phyloP scores from a whole-genome alignment of 30 jellyfish, hydroid and myxozoan genomes.

The Pelagia noctiluca region DNA sequence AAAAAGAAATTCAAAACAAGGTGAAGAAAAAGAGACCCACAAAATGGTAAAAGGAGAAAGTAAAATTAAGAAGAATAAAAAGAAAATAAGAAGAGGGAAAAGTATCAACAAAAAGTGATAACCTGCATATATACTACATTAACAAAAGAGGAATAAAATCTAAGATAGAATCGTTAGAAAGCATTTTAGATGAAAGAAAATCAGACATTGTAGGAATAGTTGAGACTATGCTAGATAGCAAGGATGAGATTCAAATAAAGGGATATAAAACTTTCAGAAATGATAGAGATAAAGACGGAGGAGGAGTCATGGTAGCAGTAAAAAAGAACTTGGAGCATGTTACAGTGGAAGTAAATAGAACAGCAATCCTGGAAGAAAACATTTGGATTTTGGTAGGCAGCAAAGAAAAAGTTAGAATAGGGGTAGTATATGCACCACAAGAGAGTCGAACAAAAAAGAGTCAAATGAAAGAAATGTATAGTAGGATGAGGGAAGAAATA shows the following conservation, averaged over 20 bases:
- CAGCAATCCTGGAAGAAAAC: background rate
- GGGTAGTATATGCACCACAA: conserved; percentile 41
- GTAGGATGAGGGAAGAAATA: conserved; percentile 9
- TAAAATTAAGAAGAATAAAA: too few relatives aligned
- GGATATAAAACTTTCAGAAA: conserved; percentile 11
- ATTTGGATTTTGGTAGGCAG: conserved; percentile 23
- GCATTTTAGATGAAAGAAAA: background rate
- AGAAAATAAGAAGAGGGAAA: background rate
- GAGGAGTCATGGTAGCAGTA: conserved; percentile 32
- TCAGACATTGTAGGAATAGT: conserved; percentile 29
- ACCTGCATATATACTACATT: conserved; percentile 14
- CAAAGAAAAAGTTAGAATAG: background rate
- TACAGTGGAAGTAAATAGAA: background rate
- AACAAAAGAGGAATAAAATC: conserved; percentile 48
- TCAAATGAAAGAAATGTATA: conserved; percentile 6
- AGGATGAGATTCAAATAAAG: conserved; percentile 16
- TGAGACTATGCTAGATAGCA: conserved; percentile 25
- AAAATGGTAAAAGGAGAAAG: too few relatives aligned
- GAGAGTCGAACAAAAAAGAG: background rate
- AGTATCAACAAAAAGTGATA: background rate
- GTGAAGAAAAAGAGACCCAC: too few relatives aligned
- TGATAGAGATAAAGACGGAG: conserved; percentile 22
- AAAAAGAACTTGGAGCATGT: conserved; percentile 1
- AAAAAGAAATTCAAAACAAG: background rate
- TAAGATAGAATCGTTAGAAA: conserved; percentile 13